A percentile compares a stretch with the other conserved stretches of the same genome.
Evolutionary conservation across 64 coral and sea anemone genomes (phyloP).

Genomic region (Porites australiensis): DNA sequence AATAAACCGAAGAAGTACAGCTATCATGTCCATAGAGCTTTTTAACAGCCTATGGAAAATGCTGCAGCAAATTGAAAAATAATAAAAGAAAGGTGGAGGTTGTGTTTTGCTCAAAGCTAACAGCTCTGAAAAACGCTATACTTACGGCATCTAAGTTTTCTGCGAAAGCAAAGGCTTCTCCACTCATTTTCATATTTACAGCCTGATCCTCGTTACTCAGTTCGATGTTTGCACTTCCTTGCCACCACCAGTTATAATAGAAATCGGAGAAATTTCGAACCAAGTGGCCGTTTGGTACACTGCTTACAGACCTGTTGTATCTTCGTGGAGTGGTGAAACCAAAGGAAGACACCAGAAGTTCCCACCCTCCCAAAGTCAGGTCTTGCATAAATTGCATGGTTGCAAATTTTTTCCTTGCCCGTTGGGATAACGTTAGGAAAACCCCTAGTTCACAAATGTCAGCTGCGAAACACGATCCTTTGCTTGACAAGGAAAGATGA

Average conservation of each 20-base stretch:
- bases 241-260: slow-evolving; percentile 6
- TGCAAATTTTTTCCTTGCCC: background rate
- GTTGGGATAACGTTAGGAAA: slow-evolving; percentile 11
- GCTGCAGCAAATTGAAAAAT: too few species aligned
- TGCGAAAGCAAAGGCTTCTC: background rate
- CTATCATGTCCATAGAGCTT: too few species aligned
- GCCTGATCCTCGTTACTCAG: background rate
- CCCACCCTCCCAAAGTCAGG: background rate
- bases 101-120: too few species aligned
- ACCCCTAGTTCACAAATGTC: slow-evolving; percentile 8
- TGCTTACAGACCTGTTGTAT: background rate
- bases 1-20: too few species aligned
- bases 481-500: background rate
- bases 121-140: background rate
- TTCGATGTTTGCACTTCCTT: background rate
- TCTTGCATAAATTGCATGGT: background rate
- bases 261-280: slow-evolving; percentile 1
- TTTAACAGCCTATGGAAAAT: too few species aligned
- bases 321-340: background rate
- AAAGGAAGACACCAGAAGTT: background rate
- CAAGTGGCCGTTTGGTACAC: background rate
- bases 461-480: slow-evolving; percentile 34
- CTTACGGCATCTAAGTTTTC: background rate
- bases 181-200: slow-evolving; percentile 12
- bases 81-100: too few species aligned